Evolutionary conservation across 2,797 vertebrate genomes (phyloP), one percentile per base, ranked within the genome.

Genomic region (Intellagama lesueurii): DNA sequence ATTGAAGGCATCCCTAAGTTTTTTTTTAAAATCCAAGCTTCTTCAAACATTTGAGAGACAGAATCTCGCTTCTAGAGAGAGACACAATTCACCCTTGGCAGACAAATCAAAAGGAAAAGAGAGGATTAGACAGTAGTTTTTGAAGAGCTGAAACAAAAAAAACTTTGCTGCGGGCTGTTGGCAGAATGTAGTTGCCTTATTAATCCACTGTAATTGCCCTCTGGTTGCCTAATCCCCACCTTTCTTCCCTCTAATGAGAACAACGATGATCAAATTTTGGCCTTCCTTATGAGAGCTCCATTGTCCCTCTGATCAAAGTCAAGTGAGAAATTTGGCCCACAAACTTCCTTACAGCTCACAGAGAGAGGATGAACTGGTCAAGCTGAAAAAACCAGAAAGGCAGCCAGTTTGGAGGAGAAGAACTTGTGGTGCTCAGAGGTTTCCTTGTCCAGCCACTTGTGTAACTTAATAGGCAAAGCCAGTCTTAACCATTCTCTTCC

Each of bases 341-440:
- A 69, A 22, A 44, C 11, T 69, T 17, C 44, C 22, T 76, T 66
- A 26, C 12, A 44, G 47, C 26, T 30, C 72, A 84, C 49, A 22
- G 24, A 69, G 24, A 24, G 47, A 47, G 70, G 28, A 68, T 32
- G 72, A 81, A 72, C 47, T 66, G 44, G 40, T 68, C 56, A 64
- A 17, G 47, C 60, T 77, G 60, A 70, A 56, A 40, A 76, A 86
- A 52, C 83, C 35, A 19, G 56, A 81, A 90, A 82, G 70, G n/a
- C 80, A 86, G 32, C 73, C 86, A 17, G 72, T 47, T 32, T 86
- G 11, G 60, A 26, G 82, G 64, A 56, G 24, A 19, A 47, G 49
- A 40, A 19, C 22, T 28, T 81, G 4, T 9, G n/a, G 19, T 49
- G 22, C 52, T 72, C 24, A 64, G 68, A 26, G 16, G 7, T 66